Conservation (phyloP, 2,888 invertebrate species). For the Ephialtes manifestator region DNA sequence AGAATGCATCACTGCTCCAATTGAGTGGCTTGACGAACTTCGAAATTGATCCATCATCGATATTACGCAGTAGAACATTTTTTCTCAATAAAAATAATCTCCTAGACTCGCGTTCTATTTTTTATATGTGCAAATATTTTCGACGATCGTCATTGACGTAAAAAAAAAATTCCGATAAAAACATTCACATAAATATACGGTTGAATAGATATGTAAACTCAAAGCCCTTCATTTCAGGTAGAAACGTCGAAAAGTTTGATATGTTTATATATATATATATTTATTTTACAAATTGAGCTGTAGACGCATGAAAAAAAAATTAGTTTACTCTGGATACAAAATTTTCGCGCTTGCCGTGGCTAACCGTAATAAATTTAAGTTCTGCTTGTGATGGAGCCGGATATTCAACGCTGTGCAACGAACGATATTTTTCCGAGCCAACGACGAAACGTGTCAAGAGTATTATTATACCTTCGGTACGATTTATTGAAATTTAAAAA, state of each 20-base stretch:
- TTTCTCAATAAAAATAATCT: neutral
- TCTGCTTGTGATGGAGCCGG: conserved; percentile 1
- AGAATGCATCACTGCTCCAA: neutral
- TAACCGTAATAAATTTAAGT: conserved; percentile 19
- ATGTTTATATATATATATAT: neutral
- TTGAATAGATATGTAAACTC: neutral
- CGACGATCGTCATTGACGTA: neutral
- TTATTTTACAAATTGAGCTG: conserved; percentile 2
- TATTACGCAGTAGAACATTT: neutral
- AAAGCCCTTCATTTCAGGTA: neutral
- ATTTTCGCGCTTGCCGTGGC: neutral
- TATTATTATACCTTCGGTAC: conserved; percentile 82
- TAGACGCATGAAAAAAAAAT: neutral
- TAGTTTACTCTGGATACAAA: neutral
- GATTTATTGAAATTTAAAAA: conserved; percentile 40
- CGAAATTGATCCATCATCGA: conserved; percentile 7
- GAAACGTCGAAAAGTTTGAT: neutral
- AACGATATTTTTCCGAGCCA: conserved; percentile 16
- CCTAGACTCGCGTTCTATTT: neutral
- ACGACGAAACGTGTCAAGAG: conserved; percentile 80
- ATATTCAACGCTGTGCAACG: conserved; percentile 2
- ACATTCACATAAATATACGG: too few relatives aligned
- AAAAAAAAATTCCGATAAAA: conserved; percentile 10
- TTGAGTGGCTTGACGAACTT: conserved; percentile 1
- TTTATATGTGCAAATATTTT: neutral